phyloP scores from a whole-genome alignment of 2,888 invertebrate species.

The Crossocerus cetratus region DNA sequence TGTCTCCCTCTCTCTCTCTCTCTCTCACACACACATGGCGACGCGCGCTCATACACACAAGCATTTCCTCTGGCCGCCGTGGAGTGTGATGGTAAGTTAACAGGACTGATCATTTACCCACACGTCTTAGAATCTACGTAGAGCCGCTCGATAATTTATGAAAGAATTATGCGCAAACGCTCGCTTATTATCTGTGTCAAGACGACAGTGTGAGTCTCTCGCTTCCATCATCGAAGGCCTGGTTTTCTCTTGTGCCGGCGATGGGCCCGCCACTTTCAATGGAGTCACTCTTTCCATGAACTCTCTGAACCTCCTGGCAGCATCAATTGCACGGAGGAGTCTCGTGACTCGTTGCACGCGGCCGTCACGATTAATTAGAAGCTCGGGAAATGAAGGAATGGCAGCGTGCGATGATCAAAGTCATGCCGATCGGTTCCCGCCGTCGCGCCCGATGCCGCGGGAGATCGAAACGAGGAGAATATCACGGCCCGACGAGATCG shows the following conservation, averaged over 20 bases:
- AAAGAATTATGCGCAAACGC: slow-evolving; percentile 59
- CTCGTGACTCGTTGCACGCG: too few relatives aligned
- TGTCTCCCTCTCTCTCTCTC: too few relatives aligned
- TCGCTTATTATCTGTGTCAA: slow-evolving; percentile 63
- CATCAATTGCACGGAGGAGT: too few relatives aligned
- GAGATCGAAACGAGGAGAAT: slow-evolving; percentile 26
- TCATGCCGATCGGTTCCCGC: too few relatives aligned
- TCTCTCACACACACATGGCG: too few relatives aligned
- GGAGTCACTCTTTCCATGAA: too few relatives aligned
- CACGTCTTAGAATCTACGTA: slow-evolving; percentile 66
- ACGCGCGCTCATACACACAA: slow-evolving; percentile 27
- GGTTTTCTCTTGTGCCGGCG: slow-evolving; percentile 15
- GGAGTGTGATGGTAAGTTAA: slow-evolving; percentile 4
- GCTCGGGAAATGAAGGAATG: too few relatives aligned
- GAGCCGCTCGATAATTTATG: slow-evolving; percentile 66
- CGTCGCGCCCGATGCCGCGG: slow-evolving; percentile 3
- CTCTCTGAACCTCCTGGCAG: too few relatives aligned
- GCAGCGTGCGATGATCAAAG: too few relatives aligned
- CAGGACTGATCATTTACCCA: slow-evolving; percentile 66
- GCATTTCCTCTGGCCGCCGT: slow-evolving; percentile 16
- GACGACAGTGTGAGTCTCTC: slow-evolving; percentile 35
- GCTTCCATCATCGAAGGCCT: slow-evolving; percentile 24
- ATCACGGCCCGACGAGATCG: neutral
- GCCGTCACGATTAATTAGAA: too few relatives aligned
- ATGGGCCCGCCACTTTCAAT: too few relatives aligned